Evolutionary conservation across 2,888 invertebrate species (phyloP).

Genomic region (Drosophila basisetae): DNA sequence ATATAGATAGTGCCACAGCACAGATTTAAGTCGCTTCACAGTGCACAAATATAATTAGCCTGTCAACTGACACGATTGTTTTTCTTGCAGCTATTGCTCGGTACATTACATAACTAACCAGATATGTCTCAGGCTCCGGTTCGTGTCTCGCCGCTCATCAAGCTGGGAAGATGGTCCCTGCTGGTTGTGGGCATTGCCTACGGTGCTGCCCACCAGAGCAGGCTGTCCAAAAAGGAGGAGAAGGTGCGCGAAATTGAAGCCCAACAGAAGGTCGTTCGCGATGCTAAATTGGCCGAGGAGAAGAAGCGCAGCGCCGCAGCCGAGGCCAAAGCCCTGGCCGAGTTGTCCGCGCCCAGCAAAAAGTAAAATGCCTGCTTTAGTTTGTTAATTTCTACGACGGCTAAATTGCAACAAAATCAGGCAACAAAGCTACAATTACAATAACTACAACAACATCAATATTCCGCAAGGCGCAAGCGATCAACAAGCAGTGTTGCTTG

Average conservation of each 20-base stretch:
- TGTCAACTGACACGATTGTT: constrained; percentile 12
- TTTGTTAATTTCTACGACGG: constrained; percentile 44
- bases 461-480: constrained; percentile 42
- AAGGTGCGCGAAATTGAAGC: constrained; percentile 89
- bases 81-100: constrained; percentile 58
- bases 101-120: constrained; percentile 80
- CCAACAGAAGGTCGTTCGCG: constrained; percentile 89
- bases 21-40: no score
- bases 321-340: constrained; percentile 78
- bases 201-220: constrained; percentile 90
- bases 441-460: constrained; percentile 42
- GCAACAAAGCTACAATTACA: constrained; percentile 23
- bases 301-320: constrained; percentile 88
- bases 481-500: constrained; percentile 47
- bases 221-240: constrained; percentile 89
- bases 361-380: constrained; percentile 45
- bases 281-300: constrained; percentile 90
- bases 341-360: constrained; percentile 66
- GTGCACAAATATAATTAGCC: neutral
- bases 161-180: constrained; percentile 93
- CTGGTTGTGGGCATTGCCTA: constrained; percentile 90
- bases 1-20: neutral
- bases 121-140: constrained; percentile 88
- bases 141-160: constrained; percentile 92
- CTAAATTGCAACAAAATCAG: constrained; percentile 30